Conservation (phyloP, 2,888 invertebrate genomes). For the Phengaris arion region DNA sequence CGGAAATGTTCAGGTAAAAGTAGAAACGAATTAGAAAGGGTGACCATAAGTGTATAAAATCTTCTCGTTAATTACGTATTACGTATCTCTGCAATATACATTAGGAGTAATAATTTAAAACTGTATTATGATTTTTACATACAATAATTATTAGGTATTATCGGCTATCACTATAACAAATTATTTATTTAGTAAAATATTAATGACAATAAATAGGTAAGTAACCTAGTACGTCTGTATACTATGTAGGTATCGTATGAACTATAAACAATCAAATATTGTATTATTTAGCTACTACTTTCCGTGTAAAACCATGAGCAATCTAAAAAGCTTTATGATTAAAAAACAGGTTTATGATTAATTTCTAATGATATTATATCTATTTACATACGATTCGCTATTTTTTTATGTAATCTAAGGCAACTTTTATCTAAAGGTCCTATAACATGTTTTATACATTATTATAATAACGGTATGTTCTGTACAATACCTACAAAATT, state of each 20-base stretch:
- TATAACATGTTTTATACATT: background rate
- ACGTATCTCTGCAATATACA: background rate
- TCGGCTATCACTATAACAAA: background rate
- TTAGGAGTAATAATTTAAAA: background rate
- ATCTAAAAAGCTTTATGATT: background rate
- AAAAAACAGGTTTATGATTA: background rate
- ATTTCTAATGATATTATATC: background rate
- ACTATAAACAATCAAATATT: background rate
- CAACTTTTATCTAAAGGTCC: background rate
- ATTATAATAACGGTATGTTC: background rate
- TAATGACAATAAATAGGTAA: background rate
- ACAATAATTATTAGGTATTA: background rate
- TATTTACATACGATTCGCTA: background rate
- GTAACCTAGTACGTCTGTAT: too few relatives aligned
- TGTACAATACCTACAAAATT: background rate
- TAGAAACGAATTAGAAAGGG: slow-evolving; percentile 24
- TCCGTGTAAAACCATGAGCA: background rate
- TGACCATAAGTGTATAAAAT: slow-evolving; percentile 13
- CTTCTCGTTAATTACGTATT: slow-evolving; percentile 16
- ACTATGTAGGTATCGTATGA: background rate
- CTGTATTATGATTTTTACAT: background rate
- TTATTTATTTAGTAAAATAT: background rate
- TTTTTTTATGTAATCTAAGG: background rate
- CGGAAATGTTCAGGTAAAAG: slow-evolving; percentile 9
- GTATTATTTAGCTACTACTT: background rate